Evolutionary conservation across 2,797 vertebrate species (phyloP).

Genomic region (Chromobotia macracanthus): DNA sequence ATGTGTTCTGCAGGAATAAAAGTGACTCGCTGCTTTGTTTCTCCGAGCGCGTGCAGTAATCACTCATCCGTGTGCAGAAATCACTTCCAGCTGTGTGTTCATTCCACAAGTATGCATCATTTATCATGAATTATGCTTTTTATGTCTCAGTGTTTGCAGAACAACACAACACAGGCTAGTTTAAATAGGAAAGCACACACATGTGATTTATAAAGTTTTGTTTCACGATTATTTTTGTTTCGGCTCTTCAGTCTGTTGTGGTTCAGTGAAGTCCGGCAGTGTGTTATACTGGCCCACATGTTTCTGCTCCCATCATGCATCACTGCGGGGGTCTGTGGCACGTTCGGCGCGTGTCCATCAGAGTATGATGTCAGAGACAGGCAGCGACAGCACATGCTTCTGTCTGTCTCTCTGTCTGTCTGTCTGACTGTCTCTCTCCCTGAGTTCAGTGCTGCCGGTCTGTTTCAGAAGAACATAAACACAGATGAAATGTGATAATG

Average conservation of each 20-base stretch:
- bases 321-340: neutral
- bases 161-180: neutral
- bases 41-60: neutral
- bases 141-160: neutral
- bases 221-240: neutral
- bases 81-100: neutral
- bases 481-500: too few relatives aligned
- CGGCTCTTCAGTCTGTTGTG: neutral
- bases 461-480: too few relatives aligned
- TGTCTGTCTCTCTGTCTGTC: neutral
- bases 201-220: neutral
- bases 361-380: slow-evolving; percentile 11
- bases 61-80: neutral
- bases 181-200: too few relatives aligned
- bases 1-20: neutral
- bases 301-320: slow-evolving; percentile 1
- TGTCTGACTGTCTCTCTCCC: too few relatives aligned
- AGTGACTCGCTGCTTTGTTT: neutral
- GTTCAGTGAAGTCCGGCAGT: neutral
- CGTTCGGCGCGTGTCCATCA: neutral
- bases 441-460: too few relatives aligned
- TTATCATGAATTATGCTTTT: neutral
- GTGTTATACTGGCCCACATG: neutral
- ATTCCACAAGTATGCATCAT: neutral
- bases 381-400: neutral